Percentiles rank a stretch among this genome's conserved stretches.
Conservation (phyloP, 2,113 vertebrate genomes). For the Pholis gunnellus region DNA sequence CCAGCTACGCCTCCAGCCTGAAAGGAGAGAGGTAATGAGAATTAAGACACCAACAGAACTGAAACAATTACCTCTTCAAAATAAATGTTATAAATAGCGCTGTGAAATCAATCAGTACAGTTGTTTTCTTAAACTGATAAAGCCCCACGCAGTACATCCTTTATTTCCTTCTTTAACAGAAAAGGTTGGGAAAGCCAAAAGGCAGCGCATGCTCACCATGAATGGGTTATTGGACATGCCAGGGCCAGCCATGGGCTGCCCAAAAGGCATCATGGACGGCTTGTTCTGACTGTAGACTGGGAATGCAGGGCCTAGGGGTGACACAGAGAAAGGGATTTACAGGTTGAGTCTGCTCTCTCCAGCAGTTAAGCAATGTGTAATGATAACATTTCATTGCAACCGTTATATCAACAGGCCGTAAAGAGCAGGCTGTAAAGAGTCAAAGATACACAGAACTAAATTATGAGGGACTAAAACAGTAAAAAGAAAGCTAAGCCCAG, state of each 20-base stretch:
- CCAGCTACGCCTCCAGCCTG: constrained; percentile 93
- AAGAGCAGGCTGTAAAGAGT: constrained; percentile 21
- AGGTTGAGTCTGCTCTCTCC: neutral
- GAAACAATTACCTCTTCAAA: neutral
- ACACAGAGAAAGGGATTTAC: constrained; percentile 11
- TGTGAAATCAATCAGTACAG: neutral
- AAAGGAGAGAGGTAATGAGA: neutral
- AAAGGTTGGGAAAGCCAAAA: neutral
- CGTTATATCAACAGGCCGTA: neutral
- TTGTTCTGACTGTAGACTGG: constrained; percentile 93
- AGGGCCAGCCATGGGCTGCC: constrained; percentile 89
- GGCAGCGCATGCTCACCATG: constrained; percentile 87
- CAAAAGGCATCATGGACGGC: constrained; percentile 91
- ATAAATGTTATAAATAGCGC: neutral
- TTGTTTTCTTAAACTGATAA: neutral
- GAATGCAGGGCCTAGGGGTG: constrained; percentile 89
- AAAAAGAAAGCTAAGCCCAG: constrained; percentile 9
- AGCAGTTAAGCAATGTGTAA: neutral
- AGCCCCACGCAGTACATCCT: neutral
- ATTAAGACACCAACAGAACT: neutral
- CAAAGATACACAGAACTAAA: neutral
- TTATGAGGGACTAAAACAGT: neutral
- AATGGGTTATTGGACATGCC: constrained; percentile 97
- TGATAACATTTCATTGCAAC: constrained; percentile 21
- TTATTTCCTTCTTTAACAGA: neutral